Conservation (phyloP, 30 jellyfish, hydroid and myxozoan species). For the Rhopilema esculentum region DNA sequence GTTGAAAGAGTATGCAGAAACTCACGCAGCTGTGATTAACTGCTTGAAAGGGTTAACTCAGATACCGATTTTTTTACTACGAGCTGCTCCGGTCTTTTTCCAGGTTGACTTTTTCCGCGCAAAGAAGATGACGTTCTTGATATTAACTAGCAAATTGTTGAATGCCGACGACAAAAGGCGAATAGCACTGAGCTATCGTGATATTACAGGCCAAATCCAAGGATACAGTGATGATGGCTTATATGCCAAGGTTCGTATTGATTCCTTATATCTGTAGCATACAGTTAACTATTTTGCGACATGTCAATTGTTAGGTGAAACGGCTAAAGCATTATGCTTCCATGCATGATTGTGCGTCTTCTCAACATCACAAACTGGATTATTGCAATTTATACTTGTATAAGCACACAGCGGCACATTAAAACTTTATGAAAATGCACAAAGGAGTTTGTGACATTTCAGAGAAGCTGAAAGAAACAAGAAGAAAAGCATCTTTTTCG, state of each 20-base stretch:
- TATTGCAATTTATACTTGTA: too few species aligned
- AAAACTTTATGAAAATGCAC: too few species aligned
- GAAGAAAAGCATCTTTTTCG: too few species aligned
- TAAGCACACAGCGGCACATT: too few species aligned
- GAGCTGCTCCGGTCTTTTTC: slow-evolving; percentile 26
- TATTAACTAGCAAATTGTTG: neutral
- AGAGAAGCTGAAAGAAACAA: too few species aligned
- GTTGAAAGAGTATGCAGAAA: neutral
- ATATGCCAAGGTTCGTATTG: slow-evolving; percentile 51
- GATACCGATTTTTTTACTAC: slow-evolving; percentile 15
- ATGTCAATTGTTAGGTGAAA: too few species aligned
- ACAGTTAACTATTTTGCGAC: too few species aligned
- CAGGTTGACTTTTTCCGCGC: slow-evolving; percentile 39
- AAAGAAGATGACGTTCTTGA: slow-evolving; percentile 21
- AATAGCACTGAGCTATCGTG: slow-evolving; percentile 30
- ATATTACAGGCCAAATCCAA: neutral
- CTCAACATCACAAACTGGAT: too few species aligned
- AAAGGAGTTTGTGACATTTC: too few species aligned
- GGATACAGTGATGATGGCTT: slow-evolving; percentile 18
- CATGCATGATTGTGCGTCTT: too few species aligned
- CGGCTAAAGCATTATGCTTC: too few species aligned
- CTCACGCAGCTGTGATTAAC: neutral
- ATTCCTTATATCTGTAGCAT: neutral
- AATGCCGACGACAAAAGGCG: neutral
- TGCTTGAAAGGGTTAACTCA: slow-evolving; percentile 4